Conservation (phyloP, 2,797 vertebrate species). For the Alouatta caraya region DNA sequence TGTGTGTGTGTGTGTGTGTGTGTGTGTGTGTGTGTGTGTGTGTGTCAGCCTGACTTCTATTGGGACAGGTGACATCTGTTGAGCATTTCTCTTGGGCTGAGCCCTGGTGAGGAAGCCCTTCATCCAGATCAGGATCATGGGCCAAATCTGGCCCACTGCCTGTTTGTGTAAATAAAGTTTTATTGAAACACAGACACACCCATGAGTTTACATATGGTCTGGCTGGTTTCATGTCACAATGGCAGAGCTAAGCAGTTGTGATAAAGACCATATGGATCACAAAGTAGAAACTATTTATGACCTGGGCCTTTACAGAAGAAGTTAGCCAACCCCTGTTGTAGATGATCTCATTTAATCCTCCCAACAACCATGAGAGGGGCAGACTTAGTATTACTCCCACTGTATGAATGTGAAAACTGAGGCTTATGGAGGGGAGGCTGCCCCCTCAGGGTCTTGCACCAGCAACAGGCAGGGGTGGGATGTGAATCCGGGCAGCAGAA, state of each 20-base stretch:
- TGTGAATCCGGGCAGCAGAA: neutral
- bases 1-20: neutral
- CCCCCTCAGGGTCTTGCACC: neutral
- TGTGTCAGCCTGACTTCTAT: neutral
- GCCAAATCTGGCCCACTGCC: neutral
- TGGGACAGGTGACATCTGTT: neutral
- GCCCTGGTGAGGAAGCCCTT: neutral
- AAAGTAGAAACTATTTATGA: neutral
- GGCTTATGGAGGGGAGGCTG: neutral
- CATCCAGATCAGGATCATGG: neutral
- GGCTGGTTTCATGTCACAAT: neutral
- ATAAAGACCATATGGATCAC: neutral
- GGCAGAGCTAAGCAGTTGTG: neutral
- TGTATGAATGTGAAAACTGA: neutral
- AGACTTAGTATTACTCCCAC: neutral
- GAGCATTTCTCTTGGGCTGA: neutral
- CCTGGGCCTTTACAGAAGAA: neutral
- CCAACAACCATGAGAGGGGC: accelerated
- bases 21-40: neutral
- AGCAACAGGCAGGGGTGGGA: neutral
- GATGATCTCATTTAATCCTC: neutral
- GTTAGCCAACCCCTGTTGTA: neutral
- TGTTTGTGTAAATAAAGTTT: conserved; percentile 56
- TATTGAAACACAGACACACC: conserved; percentile 24
- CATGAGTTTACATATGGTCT: neutral